Conservation (phyloP, 2,797 vertebrate genomes). For the Clarias fuscus region DNA sequence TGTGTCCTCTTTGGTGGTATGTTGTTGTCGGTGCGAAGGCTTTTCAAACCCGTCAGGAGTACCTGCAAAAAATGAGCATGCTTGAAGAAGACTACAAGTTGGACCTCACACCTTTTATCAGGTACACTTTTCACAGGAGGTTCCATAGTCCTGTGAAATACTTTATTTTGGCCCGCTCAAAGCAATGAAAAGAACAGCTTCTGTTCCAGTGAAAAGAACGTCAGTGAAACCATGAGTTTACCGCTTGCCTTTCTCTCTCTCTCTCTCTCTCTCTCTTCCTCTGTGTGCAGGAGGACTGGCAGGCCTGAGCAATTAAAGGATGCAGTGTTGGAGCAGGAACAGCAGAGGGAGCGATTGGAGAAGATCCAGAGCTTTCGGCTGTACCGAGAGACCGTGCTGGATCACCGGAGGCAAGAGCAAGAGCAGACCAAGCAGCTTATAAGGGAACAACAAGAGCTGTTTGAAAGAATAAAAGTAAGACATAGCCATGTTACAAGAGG, state of each 20-base stretch:
- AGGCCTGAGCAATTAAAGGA: conserved; percentile 69
- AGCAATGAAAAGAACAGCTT: background rate
- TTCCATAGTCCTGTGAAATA: background rate
- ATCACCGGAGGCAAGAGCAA: conserved; percentile 70
- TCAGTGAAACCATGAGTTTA: background rate
- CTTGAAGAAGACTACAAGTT: background rate
- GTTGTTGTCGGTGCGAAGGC: background rate
- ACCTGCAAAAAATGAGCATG: background rate
- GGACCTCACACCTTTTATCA: conserved; percentile 42
- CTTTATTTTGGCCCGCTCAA: background rate
- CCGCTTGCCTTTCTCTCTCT: background rate
- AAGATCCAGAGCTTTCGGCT: conserved; percentile 80
- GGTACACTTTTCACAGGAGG: conserved; percentile 29
- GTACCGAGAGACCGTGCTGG: conserved; percentile 68
- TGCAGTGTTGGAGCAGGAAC: conserved; percentile 68
- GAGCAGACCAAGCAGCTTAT: conserved; percentile 68
- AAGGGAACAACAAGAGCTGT: conserved; percentile 74
- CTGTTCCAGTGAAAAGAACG: too few relatives aligned
- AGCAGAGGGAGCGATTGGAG: conserved; percentile 70
- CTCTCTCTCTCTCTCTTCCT: background rate
- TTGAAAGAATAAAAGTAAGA: conserved; percentile 73
- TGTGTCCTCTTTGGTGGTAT: background rate
- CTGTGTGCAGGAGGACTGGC: conserved; percentile 68
- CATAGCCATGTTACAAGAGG: background rate
- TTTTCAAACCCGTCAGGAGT: conserved; percentile 9